phyloP scores from a whole-genome alignment of 1,140 invertebrate species.

The Drosophila melanica region DNA sequence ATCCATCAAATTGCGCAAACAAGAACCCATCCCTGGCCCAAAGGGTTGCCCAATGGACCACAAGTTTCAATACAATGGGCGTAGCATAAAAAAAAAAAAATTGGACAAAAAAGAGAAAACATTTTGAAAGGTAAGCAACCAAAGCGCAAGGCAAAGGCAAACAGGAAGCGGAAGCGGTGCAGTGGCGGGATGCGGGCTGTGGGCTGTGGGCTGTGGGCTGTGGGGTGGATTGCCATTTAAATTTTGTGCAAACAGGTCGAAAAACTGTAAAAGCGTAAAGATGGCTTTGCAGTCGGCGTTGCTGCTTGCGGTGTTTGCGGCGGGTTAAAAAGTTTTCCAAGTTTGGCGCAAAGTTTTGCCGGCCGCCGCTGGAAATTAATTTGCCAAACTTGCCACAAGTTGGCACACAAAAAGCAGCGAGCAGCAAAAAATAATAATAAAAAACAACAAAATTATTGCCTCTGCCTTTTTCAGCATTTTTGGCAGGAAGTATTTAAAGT shows the following conservation, averaged over 20 bases:
- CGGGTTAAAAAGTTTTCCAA: constrained; percentile 79
- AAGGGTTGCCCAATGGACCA: constrained; percentile 49
- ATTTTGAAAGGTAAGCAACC: constrained; percentile 74
- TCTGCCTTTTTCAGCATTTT: constrained; percentile 51
- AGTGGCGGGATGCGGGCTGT: neutral
- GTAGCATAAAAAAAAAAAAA: constrained; percentile 25
- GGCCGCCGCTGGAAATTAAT: constrained; percentile 79
- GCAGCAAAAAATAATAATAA: constrained; percentile 33
- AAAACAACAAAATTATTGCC: constrained; percentile 20
- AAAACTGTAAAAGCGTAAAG: constrained; percentile 80
- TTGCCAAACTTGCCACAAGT: constrained; percentile 79
- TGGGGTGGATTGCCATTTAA: constrained; percentile 64
- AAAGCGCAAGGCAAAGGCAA: constrained; percentile 62
- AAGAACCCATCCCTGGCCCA: constrained; percentile 34
- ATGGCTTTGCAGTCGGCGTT: constrained; percentile 58
- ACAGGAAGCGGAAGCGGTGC: constrained; percentile 69
- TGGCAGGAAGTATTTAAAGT: constrained; percentile 55
- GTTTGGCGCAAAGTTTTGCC: constrained; percentile 70
- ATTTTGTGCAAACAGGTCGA: constrained; percentile 81
- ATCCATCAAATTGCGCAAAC: constrained; percentile 80
- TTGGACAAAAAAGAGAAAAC: constrained; percentile 29
- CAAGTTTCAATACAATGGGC: constrained; percentile 60
- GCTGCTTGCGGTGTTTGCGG: constrained; percentile 72
- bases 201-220: neutral
- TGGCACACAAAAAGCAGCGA: constrained; percentile 37